Evolutionary conservation across 2,113 vertebrate species (phyloP).

Genomic region (Centropus unirufus): DNA sequence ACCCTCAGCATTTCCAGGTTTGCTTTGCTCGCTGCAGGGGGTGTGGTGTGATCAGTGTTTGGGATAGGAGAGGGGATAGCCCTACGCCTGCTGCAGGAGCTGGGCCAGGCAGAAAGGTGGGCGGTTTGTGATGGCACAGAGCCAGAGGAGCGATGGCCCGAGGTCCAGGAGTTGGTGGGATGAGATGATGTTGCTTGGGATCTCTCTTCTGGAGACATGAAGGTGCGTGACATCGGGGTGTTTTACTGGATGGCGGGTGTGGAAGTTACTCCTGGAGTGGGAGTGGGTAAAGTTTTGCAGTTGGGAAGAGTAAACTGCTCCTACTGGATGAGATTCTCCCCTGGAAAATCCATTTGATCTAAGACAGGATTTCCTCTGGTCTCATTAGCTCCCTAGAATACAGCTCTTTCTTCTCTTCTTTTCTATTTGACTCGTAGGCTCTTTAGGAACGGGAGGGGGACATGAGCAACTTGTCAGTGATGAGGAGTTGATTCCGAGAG

Average conservation of each 20-base stretch:
- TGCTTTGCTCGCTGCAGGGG: not conserved
- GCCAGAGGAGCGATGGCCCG: not conserved
- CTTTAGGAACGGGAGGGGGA: not conserved
- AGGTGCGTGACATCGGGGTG: not conserved
- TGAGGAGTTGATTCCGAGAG: not conserved
- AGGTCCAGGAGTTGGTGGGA: not conserved
- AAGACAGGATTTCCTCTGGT: not conserved
- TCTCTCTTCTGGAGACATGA: not conserved
- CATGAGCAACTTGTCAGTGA: not conserved
- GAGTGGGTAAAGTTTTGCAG: not conserved
- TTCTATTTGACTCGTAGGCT: accelerated
- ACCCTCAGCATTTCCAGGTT: not conserved
- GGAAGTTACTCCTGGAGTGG: not conserved
- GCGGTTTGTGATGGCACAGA: not conserved
- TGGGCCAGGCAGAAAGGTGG: not conserved
- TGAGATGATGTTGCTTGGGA: not conserved
- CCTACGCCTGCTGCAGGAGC: not conserved
- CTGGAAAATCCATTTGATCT: not conserved
- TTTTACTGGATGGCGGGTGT: too few species aligned
- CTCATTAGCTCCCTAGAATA: not conserved
- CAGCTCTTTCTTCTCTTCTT: not conserved
- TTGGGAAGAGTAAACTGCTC: not conserved
- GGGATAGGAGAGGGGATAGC: not conserved
- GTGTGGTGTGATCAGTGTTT: accelerated
- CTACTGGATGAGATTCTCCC: not conserved